phyloP scores from a whole-genome alignment of 2,888 invertebrate genomes.

The Dynastes grantii region DNA sequence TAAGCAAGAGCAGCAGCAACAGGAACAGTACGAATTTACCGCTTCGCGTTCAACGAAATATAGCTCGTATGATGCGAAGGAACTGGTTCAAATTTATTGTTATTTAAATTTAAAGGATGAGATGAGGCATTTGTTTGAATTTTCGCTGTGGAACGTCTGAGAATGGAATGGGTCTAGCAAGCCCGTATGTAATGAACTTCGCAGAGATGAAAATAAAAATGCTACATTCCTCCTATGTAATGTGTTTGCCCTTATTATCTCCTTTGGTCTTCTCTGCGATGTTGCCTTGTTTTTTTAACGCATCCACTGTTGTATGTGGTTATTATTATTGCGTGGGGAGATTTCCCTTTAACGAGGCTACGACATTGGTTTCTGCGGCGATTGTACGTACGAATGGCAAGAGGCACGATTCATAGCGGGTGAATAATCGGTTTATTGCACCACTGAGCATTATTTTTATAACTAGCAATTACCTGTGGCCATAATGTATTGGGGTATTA shows the following conservation, averaged over 20 bases:
- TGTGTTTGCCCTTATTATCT: neutral
- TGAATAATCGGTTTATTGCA: no score
- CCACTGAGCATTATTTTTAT: no score
- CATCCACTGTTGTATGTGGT: no score
- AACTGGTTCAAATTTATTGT: conserved; percentile 41
- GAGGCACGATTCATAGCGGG: no score
- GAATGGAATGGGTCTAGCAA: conserved; percentile 15
- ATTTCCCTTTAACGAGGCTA: no score
- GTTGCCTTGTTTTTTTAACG: no score
- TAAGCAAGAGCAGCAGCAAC: conserved; percentile 15
- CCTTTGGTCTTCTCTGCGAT: no score
- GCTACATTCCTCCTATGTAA: neutral
- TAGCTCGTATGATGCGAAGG: conserved; percentile 36
- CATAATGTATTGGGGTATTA: no score
- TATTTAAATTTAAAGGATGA: conserved; percentile 45
- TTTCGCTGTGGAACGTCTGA: conserved; percentile 20
- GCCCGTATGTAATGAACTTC: conserved; percentile 30
- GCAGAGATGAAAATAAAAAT: conserved; percentile 21
- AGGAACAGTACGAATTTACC: conserved; percentile 27
- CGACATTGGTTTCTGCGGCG: no score
- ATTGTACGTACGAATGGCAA: no score
- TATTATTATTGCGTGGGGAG: no score
- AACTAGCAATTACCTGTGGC: no score
- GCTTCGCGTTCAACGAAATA: conserved; percentile 33
- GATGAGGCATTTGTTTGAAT: conserved; percentile 41